Conservation (phyloP, 2,888 invertebrate genomes). For the Ptilodon capucinus region DNA sequence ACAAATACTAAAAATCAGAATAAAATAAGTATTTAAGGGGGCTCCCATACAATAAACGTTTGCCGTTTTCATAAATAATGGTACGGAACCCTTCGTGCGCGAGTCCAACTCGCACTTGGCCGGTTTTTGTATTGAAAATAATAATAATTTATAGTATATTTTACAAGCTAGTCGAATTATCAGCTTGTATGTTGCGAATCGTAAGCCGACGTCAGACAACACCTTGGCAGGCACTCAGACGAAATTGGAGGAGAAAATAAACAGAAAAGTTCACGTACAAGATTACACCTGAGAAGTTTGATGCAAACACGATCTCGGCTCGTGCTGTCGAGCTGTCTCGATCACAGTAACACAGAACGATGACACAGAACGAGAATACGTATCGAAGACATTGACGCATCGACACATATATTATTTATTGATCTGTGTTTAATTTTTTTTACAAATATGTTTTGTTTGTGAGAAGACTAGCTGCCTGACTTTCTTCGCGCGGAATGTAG, state of each 20-base stretch:
- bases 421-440: not conserved
- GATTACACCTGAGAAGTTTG: conserved; percentile 69
- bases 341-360: not conserved
- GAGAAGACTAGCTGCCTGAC: no score
- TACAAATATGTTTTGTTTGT: no score
- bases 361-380: not conserved
- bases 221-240: conserved; percentile 75
- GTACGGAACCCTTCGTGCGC: no score
- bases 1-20: no score
- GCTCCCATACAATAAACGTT: no score
- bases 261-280: conserved; percentile 73
- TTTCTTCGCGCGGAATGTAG: no score
- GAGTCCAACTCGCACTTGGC: no score
- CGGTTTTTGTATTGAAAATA: no score
- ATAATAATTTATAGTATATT: no score
- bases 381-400: not conserved
- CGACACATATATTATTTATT: not conserved
- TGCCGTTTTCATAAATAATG: no score
- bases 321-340: conserved; percentile 11
- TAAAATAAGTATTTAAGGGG: no score
- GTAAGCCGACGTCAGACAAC: conserved; percentile 73
- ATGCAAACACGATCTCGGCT: conserved; percentile 66
- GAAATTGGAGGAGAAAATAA: conserved; percentile 80
- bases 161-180: conserved; percentile 20
- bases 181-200: conserved; percentile 42